Conservation (phyloP, 2,797 vertebrate species). For the Scolopax rusticola region DNA sequence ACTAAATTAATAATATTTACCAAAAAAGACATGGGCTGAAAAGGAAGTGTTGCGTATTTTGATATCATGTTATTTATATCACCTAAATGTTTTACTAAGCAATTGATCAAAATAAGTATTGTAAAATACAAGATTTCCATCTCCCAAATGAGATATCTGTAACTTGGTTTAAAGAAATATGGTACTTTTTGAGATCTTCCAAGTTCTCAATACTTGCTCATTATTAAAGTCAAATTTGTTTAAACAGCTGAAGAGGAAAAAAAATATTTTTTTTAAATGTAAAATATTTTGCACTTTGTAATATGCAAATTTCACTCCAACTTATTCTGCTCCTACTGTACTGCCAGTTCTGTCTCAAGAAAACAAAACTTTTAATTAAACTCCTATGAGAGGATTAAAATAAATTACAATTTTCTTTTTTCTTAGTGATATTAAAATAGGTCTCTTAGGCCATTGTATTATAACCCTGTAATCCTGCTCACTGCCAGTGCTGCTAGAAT, state of each 20-base stretch:
- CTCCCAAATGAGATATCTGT: background rate
- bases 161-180: background rate
- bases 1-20: background rate
- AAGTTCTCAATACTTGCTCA: background rate
- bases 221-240: background rate
- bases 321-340: background rate
- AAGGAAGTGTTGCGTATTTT: constrained; percentile 11
- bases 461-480: background rate
- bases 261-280: background rate
- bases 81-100: constrained; percentile 16
- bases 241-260: background rate
- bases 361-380: constrained; percentile 35
- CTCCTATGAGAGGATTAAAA: background rate
- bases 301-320: background rate
- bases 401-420: constrained; percentile 5
- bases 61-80: constrained; percentile 24
- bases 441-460: background rate
- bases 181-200: background rate
- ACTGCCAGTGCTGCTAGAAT: background rate
- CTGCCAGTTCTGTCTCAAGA: background rate
- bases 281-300: background rate
- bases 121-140: constrained; percentile 7
- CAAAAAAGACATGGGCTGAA: constrained; percentile 6
- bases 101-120: constrained; percentile 28
- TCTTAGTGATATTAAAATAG: background rate